These are phyloP conservation scores for Rhaphigaster nebulosa DNA, from an alignment of 2,888 invertebrate genomes.

Conservation along the genomic window DNA sequence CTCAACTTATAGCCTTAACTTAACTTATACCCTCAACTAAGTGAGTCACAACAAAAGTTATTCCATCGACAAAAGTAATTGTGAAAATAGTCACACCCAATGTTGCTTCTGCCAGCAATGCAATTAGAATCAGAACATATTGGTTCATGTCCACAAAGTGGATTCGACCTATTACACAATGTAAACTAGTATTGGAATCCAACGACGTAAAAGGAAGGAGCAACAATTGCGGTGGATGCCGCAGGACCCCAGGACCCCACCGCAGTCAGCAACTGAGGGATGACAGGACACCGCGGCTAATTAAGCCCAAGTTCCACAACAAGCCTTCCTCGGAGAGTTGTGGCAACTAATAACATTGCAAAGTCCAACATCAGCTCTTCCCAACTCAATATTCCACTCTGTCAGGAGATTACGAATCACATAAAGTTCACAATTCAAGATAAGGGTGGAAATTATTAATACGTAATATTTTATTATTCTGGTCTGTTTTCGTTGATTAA, in stretches of 20 bases:
- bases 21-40: too few relatives aligned
- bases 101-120: too few relatives aligned
- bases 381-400: neutral
- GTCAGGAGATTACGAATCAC: neutral
- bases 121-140: neutral
- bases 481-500: too few relatives aligned
- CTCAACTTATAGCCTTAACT: too few relatives aligned
- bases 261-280: neutral
- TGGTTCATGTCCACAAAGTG: neutral
- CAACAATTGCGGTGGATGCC: neutral
- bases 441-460: neutral
- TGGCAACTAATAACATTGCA: slow-evolving; percentile 10
- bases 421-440: neutral
- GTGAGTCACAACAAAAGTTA: too few relatives aligned
- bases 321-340: slow-evolving; percentile 1
- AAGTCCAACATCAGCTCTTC: slow-evolving; percentile 1
- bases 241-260: neutral
- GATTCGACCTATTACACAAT: neutral
- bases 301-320: slow-evolving; percentile 1
- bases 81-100: too few relatives aligned
- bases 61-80: too few relatives aligned
- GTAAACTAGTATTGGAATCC: neutral
- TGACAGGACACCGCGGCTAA: neutral
- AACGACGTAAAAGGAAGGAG: neutral
- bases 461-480: neutral